Evolutionary conservation across 2,888 invertebrate genomes (phyloP), one percentile per base, ranked within the genome.

Genomic region (Trissonchulus sp.): DNA sequence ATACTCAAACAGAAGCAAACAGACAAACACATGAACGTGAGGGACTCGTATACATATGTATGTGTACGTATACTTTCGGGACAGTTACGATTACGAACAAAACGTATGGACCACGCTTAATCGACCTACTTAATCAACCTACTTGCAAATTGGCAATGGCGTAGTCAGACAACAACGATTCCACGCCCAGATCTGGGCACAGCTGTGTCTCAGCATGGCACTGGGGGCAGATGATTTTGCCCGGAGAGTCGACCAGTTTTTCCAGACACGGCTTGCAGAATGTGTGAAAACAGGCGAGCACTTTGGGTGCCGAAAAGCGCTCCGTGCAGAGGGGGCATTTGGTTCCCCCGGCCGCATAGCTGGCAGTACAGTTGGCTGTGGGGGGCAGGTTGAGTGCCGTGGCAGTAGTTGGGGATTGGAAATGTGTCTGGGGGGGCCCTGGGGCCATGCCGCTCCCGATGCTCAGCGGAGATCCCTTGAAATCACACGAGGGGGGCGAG

Each of bases 181-280:
- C 88, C 60, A 91, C 87, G 63, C 91, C 90, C 78, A 81, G 87
- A 82, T 80, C 85, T 87, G 83, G 78, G 86, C 85, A 82, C 77
- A 85, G 79, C 73, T 82, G 81, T 37, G 84, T 84, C 79, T 85
- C 85, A 79, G 82, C 82, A 69, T 84, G 83, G 80, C 90, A 91
- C 79, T 88, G 88, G 36, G 92, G 91, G 85, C 93, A 93, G 79
- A 89, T 89, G 78, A 92, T 89, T 85, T 75, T 62, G 37, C 35
- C 74, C 68, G 73, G 75, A 33, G 28, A 37, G 33, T 48, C 71
- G 37, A 80, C 78, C 72, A 81, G 80, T 74, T 91, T 89, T 85
- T 93, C 92, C 83, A 92, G 88, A 86, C 93, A 93, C 81, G 88
- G 88, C 84, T 90, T 90, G 88, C 93, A 93, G 86, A 92, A 91